Percentiles rank a stretch among this genome's conserved stretches.
Conservation (phyloP, 2,888 invertebrate genomes). For the Thysanoteuthis rhombus region DNA sequence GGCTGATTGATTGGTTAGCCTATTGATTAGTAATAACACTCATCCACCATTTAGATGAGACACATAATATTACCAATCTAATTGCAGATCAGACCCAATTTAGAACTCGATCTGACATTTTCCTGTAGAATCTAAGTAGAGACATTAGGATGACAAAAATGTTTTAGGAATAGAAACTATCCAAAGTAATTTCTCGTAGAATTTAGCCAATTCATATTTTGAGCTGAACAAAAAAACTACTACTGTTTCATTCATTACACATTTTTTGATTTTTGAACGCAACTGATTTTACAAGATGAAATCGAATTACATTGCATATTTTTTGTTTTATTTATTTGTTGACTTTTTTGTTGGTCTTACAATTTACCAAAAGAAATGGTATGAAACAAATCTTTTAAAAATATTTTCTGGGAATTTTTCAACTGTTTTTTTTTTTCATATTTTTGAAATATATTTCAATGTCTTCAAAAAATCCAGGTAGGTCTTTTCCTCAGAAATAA, state of each 20-base stretch:
- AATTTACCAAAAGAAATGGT: not conserved
- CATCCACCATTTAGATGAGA: not conserved
- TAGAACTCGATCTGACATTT: not conserved
- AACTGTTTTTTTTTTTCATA: not conserved
- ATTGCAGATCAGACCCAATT: not conserved
- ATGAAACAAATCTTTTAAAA: not conserved
- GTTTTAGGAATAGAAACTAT: not conserved
- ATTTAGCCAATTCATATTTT: not conserved
- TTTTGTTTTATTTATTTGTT: not conserved
- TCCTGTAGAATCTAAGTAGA: too few species aligned
- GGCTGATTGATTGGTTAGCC: constrained; percentile 12
- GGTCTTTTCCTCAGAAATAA: not conserved
- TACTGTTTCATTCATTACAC: not conserved
- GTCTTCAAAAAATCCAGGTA: not conserved
- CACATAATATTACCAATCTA: not conserved
- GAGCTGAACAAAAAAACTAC: not conserved
- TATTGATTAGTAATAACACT: constrained; percentile 12
- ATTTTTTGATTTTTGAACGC: not conserved
- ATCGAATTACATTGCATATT: not conserved
- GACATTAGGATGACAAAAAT: too few species aligned
- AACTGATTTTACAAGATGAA: not conserved
- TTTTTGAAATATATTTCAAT: not conserved
- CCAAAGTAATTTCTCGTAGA: not conserved
- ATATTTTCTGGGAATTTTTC: not conserved
- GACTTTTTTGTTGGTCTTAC: not conserved